These are phyloP conservation scores for Andrena marginata DNA, from an alignment of 2,888 invertebrate species.

Conservation along the genomic window DNA sequence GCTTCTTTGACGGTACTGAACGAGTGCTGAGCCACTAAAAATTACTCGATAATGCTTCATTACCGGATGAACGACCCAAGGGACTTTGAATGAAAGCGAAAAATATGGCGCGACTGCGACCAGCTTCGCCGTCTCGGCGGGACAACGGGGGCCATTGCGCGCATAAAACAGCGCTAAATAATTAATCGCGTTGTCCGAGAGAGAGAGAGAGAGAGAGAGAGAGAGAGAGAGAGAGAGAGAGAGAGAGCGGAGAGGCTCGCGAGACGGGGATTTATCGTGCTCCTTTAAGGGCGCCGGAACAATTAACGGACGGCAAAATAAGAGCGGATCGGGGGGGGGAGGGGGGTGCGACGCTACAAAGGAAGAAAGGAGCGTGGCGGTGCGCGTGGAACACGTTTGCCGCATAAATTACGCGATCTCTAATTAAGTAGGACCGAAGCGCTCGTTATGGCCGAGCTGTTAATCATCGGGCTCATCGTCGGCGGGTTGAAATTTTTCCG, in stretches of 20 bases:
- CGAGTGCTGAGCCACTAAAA: background rate
- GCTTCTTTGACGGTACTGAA: background rate
- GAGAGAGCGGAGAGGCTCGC: background rate
- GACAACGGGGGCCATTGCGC: background rate
- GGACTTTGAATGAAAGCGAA: background rate
- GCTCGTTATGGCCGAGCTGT: conserved; percentile 65
- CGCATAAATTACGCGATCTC: conserved; percentile 72
- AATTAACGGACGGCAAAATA: conserved; percentile 60
- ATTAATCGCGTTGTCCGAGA: conserved; percentile 28
- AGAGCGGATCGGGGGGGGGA: conserved; percentile 11
- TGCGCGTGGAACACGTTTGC: conserved; percentile 55
- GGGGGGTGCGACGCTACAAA: conserved; percentile 5
- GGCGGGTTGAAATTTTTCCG: conserved; percentile 53
- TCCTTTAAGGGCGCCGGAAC: conserved; percentile 44
- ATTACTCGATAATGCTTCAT: background rate
- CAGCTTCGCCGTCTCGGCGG: background rate
- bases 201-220: too few species aligned
- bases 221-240: too few species aligned
- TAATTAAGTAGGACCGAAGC: conserved; percentile 69
- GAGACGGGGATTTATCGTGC: conserved; percentile 43
- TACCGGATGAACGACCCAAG: background rate
- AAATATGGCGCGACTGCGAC: conserved; percentile 7
- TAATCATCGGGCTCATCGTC: conserved; percentile 62
- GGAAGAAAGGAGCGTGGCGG: conserved; percentile 26
- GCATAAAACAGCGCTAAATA: conserved; percentile 40